A percentile compares a stretch with the other conserved stretches of the same genome.
phyloP scores from a whole-genome alignment of 1,140 invertebrate species.

The Trinorchestia longiramus region DNA sequence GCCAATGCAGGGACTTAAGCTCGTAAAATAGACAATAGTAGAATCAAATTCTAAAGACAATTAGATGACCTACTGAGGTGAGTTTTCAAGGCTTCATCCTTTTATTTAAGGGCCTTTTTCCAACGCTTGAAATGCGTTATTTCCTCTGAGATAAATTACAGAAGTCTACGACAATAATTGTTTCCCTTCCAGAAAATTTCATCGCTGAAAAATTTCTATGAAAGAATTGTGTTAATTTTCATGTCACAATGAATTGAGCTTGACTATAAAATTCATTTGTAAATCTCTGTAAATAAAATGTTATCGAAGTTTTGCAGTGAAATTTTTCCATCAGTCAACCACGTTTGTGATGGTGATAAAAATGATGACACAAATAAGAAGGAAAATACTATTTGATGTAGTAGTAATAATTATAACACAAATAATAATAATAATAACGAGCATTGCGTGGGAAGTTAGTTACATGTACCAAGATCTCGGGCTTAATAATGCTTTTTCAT shows the following conservation, averaged over 20 bases:
- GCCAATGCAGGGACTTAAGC: not conserved
- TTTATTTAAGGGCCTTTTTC: not conserved
- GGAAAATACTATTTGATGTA: too few species aligned
- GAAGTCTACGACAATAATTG: not conserved
- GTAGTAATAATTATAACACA: not conserved
- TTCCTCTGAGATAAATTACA: not conserved
- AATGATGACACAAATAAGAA: not conserved
- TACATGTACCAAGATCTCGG: too few species aligned
- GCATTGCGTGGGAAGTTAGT: too few species aligned
- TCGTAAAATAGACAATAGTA: not conserved
- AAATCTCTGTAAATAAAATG: not conserved
- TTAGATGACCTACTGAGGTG: not conserved
- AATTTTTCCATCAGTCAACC: not conserved
- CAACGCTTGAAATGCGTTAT: not conserved
- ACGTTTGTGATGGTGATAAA: not conserved
- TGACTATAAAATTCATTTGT: not conserved
- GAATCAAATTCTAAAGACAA: not conserved
- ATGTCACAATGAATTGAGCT: not conserved
- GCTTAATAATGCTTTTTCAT: too few species aligned
- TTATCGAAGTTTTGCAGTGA: not conserved
- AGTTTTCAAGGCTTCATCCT: not conserved
- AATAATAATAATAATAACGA: not conserved
- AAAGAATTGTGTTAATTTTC: not conserved
- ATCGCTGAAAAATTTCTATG: not conserved
- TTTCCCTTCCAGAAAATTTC: not conserved